Percentiles rank a stretch among this genome's conserved stretches.
phyloP scores from a whole-genome alignment of 2,797 vertebrate genomes.

The Sparus aurata region DNA sequence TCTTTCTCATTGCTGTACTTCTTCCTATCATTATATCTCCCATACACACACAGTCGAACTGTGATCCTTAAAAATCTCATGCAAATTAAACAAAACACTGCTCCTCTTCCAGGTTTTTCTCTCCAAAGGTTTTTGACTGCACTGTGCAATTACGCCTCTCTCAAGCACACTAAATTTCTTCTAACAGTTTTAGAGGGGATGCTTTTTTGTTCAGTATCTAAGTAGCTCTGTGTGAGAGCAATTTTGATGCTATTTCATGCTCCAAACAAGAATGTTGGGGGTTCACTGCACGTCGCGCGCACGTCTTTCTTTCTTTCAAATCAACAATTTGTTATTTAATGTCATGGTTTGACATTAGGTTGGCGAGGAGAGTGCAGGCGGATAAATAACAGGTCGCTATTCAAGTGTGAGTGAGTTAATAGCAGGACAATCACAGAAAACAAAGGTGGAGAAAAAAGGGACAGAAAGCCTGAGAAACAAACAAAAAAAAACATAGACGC shows the following conservation, averaged over 20 bases:
- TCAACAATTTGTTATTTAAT: slow-evolving; percentile 33
- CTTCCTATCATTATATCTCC: neutral
- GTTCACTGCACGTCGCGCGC: neutral
- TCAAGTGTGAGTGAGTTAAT: slow-evolving; percentile 8
- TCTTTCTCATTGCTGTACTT: slow-evolving; percentile 10
- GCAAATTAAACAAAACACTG: slow-evolving; percentile 22
- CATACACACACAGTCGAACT: slow-evolving; percentile 2
- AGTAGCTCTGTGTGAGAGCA: slow-evolving; percentile 25
- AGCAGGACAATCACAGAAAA: slow-evolving; percentile 9
- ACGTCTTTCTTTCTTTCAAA: neutral
- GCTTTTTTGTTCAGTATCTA: slow-evolving; percentile 27
- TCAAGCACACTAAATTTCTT: slow-evolving; percentile 18
- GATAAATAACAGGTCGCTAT: slow-evolving; percentile 8
- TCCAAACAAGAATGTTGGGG: slow-evolving; percentile 16
- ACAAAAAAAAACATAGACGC: neutral
- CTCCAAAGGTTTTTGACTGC: slow-evolving; percentile 17
- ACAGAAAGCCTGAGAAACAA: neutral
- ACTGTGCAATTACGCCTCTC: slow-evolving; percentile 34
- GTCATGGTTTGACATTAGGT: slow-evolving; percentile 26
- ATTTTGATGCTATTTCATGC: slow-evolving; percentile 36
- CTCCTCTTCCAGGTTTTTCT: neutral
- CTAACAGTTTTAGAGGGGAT: slow-evolving; percentile 19
- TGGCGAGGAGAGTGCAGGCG: slow-evolving; percentile 11
- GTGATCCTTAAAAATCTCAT: slow-evolving; percentile 5
- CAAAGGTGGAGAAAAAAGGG: neutral